Conservation (phyloP, 2,797 vertebrate species). For the Liasis olivaceus region DNA sequence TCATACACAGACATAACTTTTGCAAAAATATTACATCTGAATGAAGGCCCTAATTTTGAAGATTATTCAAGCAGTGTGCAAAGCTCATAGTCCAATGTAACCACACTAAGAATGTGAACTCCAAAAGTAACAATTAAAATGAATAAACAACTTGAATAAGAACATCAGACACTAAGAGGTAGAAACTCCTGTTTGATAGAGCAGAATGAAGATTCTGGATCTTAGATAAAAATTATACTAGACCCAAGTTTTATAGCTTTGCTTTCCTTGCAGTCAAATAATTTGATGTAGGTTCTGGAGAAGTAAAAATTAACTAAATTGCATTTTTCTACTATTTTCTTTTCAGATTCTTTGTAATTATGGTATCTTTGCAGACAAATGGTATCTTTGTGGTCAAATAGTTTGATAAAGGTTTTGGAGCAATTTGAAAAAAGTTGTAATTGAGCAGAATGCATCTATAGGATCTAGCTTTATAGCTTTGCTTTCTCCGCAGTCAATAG, state of each 20-base stretch:
- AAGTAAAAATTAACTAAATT: neutral
- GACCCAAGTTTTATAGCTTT: neutral
- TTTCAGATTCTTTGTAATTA: neutral
- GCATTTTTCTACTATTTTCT: neutral
- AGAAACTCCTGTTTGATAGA: neutral
- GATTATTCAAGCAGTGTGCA: too few relatives aligned
- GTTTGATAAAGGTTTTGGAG: neutral
- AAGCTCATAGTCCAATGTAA: neutral
- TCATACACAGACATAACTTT: too few relatives aligned
- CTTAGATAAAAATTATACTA: neutral
- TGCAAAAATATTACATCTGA: too few relatives aligned
- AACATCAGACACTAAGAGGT: neutral
- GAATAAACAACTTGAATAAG: neutral
- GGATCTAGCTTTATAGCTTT: neutral
- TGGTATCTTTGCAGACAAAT: neutral
- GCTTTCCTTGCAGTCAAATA: neutral
- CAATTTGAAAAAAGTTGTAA: neutral
- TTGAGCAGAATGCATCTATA: neutral
- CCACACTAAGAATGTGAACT: neutral
- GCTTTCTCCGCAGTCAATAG: neutral
- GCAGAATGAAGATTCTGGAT: neutral
- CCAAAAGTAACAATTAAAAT: neutral
- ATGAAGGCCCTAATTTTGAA: too few relatives aligned
- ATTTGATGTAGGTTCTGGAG: neutral
- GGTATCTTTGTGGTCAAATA: neutral